Percentiles rank a stretch among this genome's conserved stretches.
Conservation (phyloP, 2,113 vertebrate species). For the Zosterops pallidus region DNA sequence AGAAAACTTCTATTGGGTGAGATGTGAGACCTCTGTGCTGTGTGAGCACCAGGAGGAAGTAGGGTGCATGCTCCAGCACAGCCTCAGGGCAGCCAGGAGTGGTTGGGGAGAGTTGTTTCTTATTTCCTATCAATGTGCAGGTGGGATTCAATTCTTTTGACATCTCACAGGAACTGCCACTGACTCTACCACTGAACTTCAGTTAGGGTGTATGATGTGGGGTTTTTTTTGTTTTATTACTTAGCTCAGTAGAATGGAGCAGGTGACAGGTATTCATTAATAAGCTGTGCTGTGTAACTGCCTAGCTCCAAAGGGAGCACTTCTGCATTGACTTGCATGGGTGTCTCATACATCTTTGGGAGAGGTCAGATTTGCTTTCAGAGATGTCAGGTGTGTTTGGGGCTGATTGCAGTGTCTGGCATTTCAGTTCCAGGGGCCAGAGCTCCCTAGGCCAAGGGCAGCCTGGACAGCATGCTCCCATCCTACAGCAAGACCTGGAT, state of each 20-base stretch:
- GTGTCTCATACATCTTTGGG: not conserved
- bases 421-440: not conserved
- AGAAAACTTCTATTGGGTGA: not conserved
- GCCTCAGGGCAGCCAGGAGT: not conserved
- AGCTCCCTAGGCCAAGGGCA: not conserved
- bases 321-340: fast-evolving
- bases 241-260: not conserved
- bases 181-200: not conserved
- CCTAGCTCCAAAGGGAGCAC: not conserved
- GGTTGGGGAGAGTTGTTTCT: not conserved
- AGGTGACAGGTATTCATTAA: not conserved
- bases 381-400: not conserved
- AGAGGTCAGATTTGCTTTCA: not conserved
- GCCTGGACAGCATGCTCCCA: fast-evolving
- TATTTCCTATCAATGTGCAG: not conserved
- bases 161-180: not conserved
- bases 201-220: not conserved
- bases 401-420: not conserved
- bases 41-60: fast-evolving
- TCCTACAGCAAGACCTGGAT: not conserved
- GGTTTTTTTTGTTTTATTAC: not conserved
- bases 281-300: not conserved
- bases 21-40: not conserved
- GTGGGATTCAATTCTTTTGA: not conserved
- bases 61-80: not conserved